A percentile compares a stretch with the other conserved stretches of the same genome.
phyloP scores from a whole-genome alignment of 2,113 vertebrate species.

The Himantopus leucocephalus region DNA sequence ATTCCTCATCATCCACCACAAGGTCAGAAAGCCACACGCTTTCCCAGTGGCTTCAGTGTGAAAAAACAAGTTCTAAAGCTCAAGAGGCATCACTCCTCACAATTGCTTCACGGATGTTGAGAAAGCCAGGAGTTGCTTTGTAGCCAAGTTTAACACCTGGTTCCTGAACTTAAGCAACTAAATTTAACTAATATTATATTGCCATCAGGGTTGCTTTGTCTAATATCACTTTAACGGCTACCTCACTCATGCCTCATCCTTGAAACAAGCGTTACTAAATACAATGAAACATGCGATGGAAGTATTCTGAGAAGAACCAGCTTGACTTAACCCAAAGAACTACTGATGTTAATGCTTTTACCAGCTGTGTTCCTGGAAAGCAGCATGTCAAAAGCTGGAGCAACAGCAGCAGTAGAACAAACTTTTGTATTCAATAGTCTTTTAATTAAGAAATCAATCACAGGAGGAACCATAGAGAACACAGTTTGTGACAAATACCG shows the following conservation, averaged over 20 bases:
- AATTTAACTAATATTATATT: neutral
- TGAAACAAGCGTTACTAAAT: neutral
- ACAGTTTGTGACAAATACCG: neutral
- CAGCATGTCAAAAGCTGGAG: neutral
- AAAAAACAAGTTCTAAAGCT: neutral
- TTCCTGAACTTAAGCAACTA: neutral
- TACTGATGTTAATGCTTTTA: neutral
- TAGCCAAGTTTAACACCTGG: neutral
- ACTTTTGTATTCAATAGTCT: neutral
- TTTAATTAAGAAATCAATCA: conserved; percentile 29
- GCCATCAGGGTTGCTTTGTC: neutral
- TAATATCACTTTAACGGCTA: neutral
- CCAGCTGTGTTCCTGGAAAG: neutral
- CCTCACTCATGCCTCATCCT: neutral
- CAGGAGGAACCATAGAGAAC: neutral
- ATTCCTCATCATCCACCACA: neutral
- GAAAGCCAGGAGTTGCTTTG: neutral
- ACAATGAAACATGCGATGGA: neutral
- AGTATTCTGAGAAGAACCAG: neutral
- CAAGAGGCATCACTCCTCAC: neutral
- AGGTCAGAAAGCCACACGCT: neutral
- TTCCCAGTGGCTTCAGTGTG: neutral
- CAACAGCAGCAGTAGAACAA: neutral
- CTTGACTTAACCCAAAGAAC: neutral
- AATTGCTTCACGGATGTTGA: neutral